phyloP scores from a whole-genome alignment of 2,888 invertebrate species.

The Heliconius erato region DNA sequence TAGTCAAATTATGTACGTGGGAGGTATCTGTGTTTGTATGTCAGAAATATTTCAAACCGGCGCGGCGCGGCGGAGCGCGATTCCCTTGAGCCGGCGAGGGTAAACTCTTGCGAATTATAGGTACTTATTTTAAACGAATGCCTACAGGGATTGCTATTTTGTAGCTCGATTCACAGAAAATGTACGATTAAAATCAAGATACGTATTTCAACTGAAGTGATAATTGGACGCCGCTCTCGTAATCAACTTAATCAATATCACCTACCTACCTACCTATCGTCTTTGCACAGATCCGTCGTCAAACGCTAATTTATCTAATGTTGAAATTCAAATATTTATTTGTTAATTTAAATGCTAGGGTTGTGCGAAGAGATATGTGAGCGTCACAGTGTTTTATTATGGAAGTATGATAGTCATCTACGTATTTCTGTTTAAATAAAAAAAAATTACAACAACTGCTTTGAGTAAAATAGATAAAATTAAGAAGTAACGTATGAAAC shows the following conservation, averaged over 20 bases:
- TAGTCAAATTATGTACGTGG: slow-evolving; percentile 45
- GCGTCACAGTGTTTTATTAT: too few species aligned
- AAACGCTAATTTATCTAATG: slow-evolving; percentile 80
- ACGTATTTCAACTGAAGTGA: slow-evolving; percentile 57
- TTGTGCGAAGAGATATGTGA: not conserved
- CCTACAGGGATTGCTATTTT: slow-evolving; percentile 73
- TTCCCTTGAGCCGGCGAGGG: slow-evolving; percentile 74
- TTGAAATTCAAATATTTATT: slow-evolving; percentile 66
- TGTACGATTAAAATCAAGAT: slow-evolving; percentile 52
- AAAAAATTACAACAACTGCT: too few species aligned
- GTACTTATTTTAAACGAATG: slow-evolving; percentile 82
- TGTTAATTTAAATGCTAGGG: slow-evolving; percentile 62
- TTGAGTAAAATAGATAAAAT: too few species aligned
- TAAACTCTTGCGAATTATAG: slow-evolving; percentile 82
- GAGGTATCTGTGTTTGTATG: slow-evolving; percentile 53
- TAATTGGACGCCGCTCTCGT: slow-evolving; percentile 70
- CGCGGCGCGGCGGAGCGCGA: slow-evolving; percentile 68
- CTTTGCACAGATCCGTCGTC: slow-evolving; percentile 70
- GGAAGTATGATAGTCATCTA: too few species aligned
- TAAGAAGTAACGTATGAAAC: too few species aligned
- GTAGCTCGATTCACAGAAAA: slow-evolving; percentile 67
- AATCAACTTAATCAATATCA: slow-evolving; percentile 72
- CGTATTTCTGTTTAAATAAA: too few species aligned
- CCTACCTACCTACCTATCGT: slow-evolving; percentile 59
- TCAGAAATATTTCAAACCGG: slow-evolving; percentile 74